These are phyloP conservation scores for Neoitamus cyanurus DNA, from an alignment of 2,888 invertebrate genomes.

Conservation along the genomic window DNA sequence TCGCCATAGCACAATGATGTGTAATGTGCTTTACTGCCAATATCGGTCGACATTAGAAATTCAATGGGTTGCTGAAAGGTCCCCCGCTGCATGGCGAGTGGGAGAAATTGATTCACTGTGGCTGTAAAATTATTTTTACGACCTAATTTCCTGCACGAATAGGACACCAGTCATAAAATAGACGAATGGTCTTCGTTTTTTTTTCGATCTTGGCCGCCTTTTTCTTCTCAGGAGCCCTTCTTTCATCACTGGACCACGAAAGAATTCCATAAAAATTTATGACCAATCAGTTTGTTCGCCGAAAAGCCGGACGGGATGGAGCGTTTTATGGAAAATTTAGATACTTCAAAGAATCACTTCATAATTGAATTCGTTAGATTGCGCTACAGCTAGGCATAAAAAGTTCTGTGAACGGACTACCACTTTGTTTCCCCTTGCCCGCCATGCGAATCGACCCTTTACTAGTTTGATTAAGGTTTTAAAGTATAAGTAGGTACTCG, in stretches of 20 bases:
- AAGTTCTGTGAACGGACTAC: not conserved
- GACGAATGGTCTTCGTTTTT: not conserved
- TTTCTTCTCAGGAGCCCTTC: not conserved
- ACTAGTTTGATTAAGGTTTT: not conserved
- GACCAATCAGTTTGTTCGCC: not conserved
- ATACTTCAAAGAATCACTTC: not conserved
- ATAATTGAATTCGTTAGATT: not conserved
- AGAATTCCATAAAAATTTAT: conserved; percentile 13
- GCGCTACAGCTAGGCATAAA: not conserved
- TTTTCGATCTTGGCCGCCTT: not conserved
- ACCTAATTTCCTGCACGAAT: not conserved
- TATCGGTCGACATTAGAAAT: conserved; percentile 1
- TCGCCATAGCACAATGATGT: not conserved
- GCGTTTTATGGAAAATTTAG: conserved; percentile 10
- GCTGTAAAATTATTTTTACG: conserved; percentile 1
- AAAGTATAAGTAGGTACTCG: no score
- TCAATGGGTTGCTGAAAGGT: conserved; percentile 8
- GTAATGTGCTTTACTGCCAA: not conserved
- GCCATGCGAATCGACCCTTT: not conserved
- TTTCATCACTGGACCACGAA: not conserved
- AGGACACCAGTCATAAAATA: not conserved
- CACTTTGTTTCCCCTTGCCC: not conserved
- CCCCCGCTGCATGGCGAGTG: not conserved
- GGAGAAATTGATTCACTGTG: not conserved
- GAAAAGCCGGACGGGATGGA: not conserved